These are phyloP conservation scores for Wiebesia pumilae DNA, from an alignment of 1,140 invertebrate genomes.

Conservation along the genomic window DNA sequence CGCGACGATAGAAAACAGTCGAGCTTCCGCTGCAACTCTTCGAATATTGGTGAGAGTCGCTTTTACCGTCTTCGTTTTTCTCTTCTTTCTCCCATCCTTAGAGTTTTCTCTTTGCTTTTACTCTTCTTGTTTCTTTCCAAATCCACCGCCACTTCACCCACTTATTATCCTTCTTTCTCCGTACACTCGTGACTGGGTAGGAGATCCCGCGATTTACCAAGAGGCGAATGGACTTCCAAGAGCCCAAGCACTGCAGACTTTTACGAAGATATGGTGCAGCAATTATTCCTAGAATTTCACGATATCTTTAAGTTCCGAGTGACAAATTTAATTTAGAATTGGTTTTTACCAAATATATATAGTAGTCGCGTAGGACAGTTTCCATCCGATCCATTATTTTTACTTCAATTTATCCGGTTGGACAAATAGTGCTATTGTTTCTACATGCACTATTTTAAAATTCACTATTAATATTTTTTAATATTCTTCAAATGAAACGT, in stretches of 20 bases:
- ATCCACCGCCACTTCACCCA: neutral
- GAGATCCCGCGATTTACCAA: neutral
- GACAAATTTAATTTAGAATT: slow-evolving; percentile 21
- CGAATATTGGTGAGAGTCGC: slow-evolving; percentile 56
- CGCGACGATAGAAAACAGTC: slow-evolving; percentile 58
- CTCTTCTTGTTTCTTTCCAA: neutral
- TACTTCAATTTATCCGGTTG: neutral
- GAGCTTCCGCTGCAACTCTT: slow-evolving; percentile 53
- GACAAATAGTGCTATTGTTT: neutral
- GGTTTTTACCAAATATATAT: neutral
- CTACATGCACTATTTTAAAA: neutral
- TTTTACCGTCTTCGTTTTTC: slow-evolving; percentile 6
- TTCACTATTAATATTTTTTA: neutral
- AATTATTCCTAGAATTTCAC: slow-evolving; percentile 18
- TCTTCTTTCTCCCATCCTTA: neutral
- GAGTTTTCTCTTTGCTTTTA: neutral
- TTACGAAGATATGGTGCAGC: neutral
- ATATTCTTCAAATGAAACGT: neutral
- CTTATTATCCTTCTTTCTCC: slow-evolving; percentile 14
- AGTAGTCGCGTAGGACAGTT: neutral
- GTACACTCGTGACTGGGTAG: neutral
- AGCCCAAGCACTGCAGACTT: neutral
- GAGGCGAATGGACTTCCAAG: neutral
- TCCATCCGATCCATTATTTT: neutral
- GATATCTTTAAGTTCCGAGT: slow-evolving; percentile 2